A percentile compares a stretch with the other conserved stretches of the same genome.
These are phyloP conservation scores for Drosophila ironensis DNA, from an alignment of 1,140 invertebrate genomes.

Conservation along the genomic window DNA sequence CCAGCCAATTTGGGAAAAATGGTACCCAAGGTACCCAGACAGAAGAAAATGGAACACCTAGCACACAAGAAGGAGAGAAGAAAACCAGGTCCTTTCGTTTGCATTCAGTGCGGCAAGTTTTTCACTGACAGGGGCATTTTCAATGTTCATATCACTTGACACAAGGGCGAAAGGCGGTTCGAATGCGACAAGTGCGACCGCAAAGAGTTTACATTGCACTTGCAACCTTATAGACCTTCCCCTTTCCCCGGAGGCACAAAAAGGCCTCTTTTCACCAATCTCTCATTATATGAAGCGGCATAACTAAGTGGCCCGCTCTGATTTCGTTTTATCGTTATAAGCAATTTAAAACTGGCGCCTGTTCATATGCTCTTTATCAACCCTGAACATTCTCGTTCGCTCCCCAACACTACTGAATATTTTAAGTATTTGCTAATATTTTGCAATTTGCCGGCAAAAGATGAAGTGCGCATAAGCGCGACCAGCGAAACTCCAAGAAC, in stretches of 20 bases:
- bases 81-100: conserved; percentile 4
- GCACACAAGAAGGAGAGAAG: background rate
- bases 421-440: background rate
- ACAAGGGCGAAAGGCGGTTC: conserved; percentile 33
- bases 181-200: conserved; percentile 44
- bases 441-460: background rate
- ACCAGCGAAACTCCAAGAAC: no score
- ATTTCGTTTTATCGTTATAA: background rate
- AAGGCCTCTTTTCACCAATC: no score
- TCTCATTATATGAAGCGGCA: no score
- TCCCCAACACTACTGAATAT: background rate
- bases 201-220: conserved; percentile 41
- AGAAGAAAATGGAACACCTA: background rate
- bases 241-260: no score
- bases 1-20: background rate
- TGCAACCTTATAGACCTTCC: no score
- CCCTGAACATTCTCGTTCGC: background rate
- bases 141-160: conserved; percentile 38
- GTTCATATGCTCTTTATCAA: background rate
- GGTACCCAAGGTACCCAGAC: background rate
- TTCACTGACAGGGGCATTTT: conserved; percentile 50
- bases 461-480: no score
- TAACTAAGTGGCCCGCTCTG: no score
- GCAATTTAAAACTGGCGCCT: background rate
- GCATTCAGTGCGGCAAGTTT: conserved; percentile 39